Evolutionary conservation across 53 echinoderm and acorn worm species (phyloP).

Genomic region (Antedon mediterranea): DNA sequence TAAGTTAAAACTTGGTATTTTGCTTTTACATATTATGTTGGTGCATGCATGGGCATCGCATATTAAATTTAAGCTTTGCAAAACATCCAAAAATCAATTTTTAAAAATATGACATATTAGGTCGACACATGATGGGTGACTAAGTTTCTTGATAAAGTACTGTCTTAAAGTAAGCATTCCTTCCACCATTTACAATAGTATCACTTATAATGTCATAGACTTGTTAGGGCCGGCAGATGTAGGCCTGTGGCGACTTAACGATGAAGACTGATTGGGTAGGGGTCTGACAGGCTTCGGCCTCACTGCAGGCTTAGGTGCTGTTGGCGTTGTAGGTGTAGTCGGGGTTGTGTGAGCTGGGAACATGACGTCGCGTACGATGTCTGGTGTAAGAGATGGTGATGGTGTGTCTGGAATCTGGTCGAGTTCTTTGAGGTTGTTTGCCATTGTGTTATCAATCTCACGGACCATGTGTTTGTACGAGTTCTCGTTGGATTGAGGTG

Average conservation of each 20-base stretch:
- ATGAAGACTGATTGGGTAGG: not conserved
- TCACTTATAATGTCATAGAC: not conserved
- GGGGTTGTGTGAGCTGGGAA: conserved; percentile 8
- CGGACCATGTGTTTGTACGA: not conserved
- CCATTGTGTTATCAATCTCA: not conserved
- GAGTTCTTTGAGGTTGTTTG: not conserved
- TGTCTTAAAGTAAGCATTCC: no score
- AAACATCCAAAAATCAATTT: no score
- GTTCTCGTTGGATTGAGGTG: not conserved
- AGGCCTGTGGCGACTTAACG: not conserved
- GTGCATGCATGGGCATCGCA: no score
- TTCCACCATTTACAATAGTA: no score
- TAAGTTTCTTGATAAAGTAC: no score
- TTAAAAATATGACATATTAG: no score
- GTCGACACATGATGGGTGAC: no score
- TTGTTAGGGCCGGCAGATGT: not conserved
- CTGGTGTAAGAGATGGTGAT: conserved; percentile 32
- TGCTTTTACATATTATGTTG: no score
- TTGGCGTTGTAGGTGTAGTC: not conserved
- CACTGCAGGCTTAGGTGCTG: not conserved
- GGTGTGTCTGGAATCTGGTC: conserved; percentile 12
- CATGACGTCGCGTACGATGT: conserved; percentile 45
- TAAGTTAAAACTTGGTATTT: no score
- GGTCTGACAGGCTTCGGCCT: not conserved
- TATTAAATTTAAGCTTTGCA: no score